Conservation (phyloP, 2,888 invertebrate genomes). For the Pyrochroa serraticornis region DNA sequence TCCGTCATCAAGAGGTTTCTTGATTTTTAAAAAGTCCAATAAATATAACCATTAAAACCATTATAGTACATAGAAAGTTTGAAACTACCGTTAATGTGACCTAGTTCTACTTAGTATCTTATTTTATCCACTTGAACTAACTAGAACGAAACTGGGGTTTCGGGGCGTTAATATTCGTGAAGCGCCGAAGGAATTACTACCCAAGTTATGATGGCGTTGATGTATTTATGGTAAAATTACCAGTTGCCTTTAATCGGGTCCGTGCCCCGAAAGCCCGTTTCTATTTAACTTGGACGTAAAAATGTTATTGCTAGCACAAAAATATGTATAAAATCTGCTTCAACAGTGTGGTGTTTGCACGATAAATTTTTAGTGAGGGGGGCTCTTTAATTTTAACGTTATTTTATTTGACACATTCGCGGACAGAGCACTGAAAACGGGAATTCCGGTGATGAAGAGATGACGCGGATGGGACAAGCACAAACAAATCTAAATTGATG, state of each 20-base stretch:
- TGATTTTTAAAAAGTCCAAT: constrained; percentile 23
- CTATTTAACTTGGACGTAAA: constrained; percentile 8
- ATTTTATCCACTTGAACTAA: constrained; percentile 4
- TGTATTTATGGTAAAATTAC: neutral
- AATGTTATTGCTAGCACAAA: constrained; percentile 25
- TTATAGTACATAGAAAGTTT: constrained; percentile 27
- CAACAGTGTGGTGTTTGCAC: constrained; percentile 20
- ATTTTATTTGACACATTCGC: constrained; percentile 19
- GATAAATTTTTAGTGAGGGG: neutral
- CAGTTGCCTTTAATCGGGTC: neutral
- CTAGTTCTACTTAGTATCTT: constrained; percentile 19
- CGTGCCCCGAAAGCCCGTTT: neutral
- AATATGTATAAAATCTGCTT: constrained; percentile 22
- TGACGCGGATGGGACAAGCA: constrained; percentile 21
- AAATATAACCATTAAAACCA: constrained; percentile 8
- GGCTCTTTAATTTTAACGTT: neutral
- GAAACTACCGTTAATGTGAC: constrained; percentile 20
- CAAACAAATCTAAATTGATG: constrained; percentile 36
- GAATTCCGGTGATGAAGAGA: neutral
- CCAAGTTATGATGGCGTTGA: no score
- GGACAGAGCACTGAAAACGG: neutral
- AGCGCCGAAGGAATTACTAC: no score
- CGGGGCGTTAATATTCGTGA: neutral
- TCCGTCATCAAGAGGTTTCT: constrained; percentile 1
- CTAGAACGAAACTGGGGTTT: neutral